Percentiles rank a stretch among this genome's conserved stretches.
Evolutionary conservation across 2,113 vertebrate species (phyloP).

Genomic region (Sinocyclocheilus grahami): DNA sequence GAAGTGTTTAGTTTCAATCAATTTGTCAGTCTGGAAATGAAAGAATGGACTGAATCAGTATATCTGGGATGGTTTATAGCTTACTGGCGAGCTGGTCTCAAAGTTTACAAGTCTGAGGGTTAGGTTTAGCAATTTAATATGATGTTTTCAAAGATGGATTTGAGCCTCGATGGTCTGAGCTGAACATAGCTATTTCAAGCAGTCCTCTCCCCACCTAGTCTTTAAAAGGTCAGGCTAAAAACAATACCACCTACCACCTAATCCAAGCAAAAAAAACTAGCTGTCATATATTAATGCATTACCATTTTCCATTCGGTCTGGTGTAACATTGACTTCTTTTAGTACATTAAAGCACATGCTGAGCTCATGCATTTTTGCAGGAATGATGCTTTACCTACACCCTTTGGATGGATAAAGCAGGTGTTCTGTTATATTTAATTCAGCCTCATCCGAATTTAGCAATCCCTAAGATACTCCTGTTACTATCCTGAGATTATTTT

Average conservation of each 20-base stretch:
- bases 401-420: slow-evolving; percentile 43
- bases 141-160: slow-evolving; percentile 13
- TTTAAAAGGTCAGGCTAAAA: slow-evolving; percentile 50
- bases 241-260: slow-evolving; percentile 50
- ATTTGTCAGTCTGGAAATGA: slow-evolving; percentile 30
- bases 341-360: not conserved
- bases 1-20: slow-evolving; percentile 29
- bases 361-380: not conserved
- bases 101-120: not conserved
- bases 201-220: not conserved
- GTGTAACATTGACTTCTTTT: slow-evolving; percentile 3
- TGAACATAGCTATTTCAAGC: slow-evolving; percentile 14
- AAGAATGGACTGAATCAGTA: slow-evolving; percentile 2
- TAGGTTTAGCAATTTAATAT: slow-evolving; percentile 12
- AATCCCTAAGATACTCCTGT: slow-evolving; percentile 54
- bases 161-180: not conserved
- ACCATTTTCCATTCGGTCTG: not conserved
- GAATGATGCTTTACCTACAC: slow-evolving; percentile 21
- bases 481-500: slow-evolving; percentile 71
- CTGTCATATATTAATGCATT: slow-evolving; percentile 12
- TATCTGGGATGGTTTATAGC: not conserved
- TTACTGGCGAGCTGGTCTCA: not conserved
- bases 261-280: slow-evolving; percentile 17
- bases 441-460: slow-evolving; percentile 70
- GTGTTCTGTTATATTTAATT: slow-evolving; percentile 55